Conservation (phyloP, 2,888 invertebrate genomes). For the Myathropa florea region DNA sequence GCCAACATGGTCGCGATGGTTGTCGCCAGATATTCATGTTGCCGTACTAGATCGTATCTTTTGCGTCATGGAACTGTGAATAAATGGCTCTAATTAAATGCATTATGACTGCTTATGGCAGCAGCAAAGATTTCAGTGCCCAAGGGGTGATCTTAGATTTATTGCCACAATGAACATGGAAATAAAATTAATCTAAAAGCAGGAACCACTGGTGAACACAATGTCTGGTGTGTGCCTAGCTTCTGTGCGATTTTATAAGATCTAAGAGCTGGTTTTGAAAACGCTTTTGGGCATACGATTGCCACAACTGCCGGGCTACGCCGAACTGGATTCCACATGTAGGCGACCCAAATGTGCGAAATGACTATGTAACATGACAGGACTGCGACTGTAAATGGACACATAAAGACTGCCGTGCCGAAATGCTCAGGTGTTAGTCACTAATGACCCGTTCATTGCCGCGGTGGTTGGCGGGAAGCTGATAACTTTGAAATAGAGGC, state of each 20-base stretch:
- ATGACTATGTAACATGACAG: constrained; percentile 58
- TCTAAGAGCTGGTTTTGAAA: constrained; percentile 42
- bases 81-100: constrained; percentile 68
- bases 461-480: not conserved
- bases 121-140: constrained; percentile 49
- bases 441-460: constrained; percentile 37
- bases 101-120: constrained; percentile 59
- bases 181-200: constrained; percentile 63
- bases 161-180: constrained; percentile 55
- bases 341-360: constrained; percentile 57
- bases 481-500: not conserved
- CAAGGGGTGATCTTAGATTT: constrained; percentile 62
- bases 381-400: constrained; percentile 49
- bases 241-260: constrained; percentile 41
- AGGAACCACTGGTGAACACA: constrained; percentile 28
- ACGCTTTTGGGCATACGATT: constrained; percentile 56
- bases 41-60: constrained; percentile 11
- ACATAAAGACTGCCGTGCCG: constrained; percentile 47
- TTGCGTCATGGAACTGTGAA: constrained; percentile 61
- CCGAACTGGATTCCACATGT: constrained; percentile 45
- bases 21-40: constrained; percentile 40
- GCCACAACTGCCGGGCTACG: constrained; percentile 23
- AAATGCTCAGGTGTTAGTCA: constrained; percentile 66
- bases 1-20: constrained; percentile 17
- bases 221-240: constrained; percentile 20